Evolutionary conservation across 2,888 invertebrate species (phyloP).

Genomic region (Drosophila rellima): DNA sequence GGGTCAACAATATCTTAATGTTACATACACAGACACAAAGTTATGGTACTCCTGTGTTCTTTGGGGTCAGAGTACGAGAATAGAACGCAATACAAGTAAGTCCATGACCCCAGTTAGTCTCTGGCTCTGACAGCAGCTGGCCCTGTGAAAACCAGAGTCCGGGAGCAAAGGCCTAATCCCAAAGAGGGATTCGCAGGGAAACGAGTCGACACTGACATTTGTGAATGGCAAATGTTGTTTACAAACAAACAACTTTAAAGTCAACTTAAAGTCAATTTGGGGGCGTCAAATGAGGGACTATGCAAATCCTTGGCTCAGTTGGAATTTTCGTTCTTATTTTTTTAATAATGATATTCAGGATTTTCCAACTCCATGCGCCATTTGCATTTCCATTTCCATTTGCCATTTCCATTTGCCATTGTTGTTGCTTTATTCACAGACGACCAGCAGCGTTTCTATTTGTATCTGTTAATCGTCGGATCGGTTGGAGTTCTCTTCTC

Average conservation of each 20-base stretch:
- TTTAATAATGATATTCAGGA: slow-evolving; percentile 17
- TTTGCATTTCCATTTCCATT: neutral
- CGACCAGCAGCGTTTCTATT: slow-evolving; percentile 88
- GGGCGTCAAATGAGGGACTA: slow-evolving; percentile 9
- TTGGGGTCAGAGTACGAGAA: neutral
- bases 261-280: slow-evolving; percentile 46
- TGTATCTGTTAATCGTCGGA: slow-evolving; percentile 92
- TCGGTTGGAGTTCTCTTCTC: slow-evolving; percentile 90
- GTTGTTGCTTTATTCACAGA: slow-evolving; percentile 64
- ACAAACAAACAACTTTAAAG: slow-evolving; percentile 50
- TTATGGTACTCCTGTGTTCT: neutral
- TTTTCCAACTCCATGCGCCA: neutral
- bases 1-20: neutral
- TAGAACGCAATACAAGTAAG: slow-evolving; percentile 15
- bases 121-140: neutral
- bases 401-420: neutral
- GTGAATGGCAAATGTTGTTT: slow-evolving; percentile 49
- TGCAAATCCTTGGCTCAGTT: slow-evolving; percentile 45
- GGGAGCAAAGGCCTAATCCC: slow-evolving; percentile 35
- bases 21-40: neutral
- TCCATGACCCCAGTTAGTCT: slow-evolving; percentile 6
- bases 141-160: slow-evolving; percentile 16
- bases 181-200: slow-evolving; percentile 19
- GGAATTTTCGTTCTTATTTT: slow-evolving; percentile 10
- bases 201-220: slow-evolving; percentile 37